Evolutionary conservation across 2,113 vertebrate species (phyloP).

Genomic region (Bujurquina vittata): DNA sequence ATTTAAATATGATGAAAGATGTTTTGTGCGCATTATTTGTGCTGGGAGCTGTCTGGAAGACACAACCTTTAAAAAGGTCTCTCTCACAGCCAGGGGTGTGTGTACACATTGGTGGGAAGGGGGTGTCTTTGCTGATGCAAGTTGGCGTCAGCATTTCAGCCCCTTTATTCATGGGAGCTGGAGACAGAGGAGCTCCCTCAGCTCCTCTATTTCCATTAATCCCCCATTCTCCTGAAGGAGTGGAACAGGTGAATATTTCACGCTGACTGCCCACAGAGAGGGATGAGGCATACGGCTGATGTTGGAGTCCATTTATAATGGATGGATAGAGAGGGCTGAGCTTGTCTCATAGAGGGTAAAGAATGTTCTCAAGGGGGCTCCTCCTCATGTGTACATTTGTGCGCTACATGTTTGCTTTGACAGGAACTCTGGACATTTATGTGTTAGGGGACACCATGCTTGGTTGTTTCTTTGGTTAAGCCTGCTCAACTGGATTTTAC

Average conservation of each 20-base stretch:
- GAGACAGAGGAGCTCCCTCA: constrained; percentile 52
- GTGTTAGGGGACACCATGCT: constrained; percentile 23
- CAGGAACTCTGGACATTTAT: constrained; percentile 29
- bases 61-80: constrained; percentile 10
- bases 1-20: not conserved
- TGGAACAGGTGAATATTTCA: constrained; percentile 75
- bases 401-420: constrained; percentile 24
- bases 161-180: constrained; percentile 30
- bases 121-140: constrained; percentile 56
- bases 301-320: constrained; percentile 71
- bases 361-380: constrained; percentile 59
- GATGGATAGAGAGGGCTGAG: constrained; percentile 60
- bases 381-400: constrained; percentile 31
- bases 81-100: constrained; percentile 19
- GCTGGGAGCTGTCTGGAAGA: not conserved
- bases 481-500: not conserved
- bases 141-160: constrained; percentile 60
- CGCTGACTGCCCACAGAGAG: constrained; percentile 60
- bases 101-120: not conserved
- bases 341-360: constrained; percentile 68
- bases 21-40: not conserved
- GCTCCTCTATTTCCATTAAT: constrained; percentile 65
- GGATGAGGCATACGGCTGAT: constrained; percentile 56
- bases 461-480: constrained; percentile 1
- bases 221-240: constrained; percentile 54